Conservation (phyloP, 1,140 invertebrate species). For the Drosophila asahinai region DNA sequence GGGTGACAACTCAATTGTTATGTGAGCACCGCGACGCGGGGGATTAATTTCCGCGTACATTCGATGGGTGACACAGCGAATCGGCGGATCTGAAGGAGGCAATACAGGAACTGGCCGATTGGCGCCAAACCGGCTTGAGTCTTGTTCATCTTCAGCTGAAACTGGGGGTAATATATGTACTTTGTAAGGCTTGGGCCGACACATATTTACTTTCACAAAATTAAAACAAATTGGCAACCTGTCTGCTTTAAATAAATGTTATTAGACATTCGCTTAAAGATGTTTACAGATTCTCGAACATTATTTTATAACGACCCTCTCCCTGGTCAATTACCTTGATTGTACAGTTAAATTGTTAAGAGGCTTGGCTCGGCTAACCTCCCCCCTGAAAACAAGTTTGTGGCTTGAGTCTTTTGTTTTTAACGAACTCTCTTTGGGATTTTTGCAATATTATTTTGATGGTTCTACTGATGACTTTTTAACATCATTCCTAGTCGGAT, state of each 20-base stretch:
- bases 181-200: background rate
- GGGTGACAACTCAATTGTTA: constrained; percentile 50
- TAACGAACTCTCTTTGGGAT: constrained; percentile 12
- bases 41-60: constrained; percentile 42
- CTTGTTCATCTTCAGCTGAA: constrained; percentile 37
- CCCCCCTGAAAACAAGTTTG: constrained; percentile 56
- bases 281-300: background rate
- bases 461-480: constrained; percentile 10
- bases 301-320: constrained; percentile 2
- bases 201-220: constrained; percentile 40
- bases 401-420: constrained; percentile 49
- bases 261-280: background rate
- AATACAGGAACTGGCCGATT: constrained; percentile 35
- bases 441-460: constrained; percentile 27
- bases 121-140: constrained; percentile 30
- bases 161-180: background rate
- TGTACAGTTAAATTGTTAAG: background rate
- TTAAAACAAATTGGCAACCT: constrained; percentile 7
- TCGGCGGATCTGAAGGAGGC: constrained; percentile 28
- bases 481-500: constrained; percentile 19
- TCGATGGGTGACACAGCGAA: constrained; percentile 35
- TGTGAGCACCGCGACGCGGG: constrained; percentile 33
- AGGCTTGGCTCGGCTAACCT: too few relatives aligned
- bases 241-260: background rate
- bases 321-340: constrained; percentile 15